Evolutionary conservation across 64 coral and sea anemone genomes (phyloP), one percentile per base, ranked within the genome.

Genomic region (Orbicella faveolata): DNA sequence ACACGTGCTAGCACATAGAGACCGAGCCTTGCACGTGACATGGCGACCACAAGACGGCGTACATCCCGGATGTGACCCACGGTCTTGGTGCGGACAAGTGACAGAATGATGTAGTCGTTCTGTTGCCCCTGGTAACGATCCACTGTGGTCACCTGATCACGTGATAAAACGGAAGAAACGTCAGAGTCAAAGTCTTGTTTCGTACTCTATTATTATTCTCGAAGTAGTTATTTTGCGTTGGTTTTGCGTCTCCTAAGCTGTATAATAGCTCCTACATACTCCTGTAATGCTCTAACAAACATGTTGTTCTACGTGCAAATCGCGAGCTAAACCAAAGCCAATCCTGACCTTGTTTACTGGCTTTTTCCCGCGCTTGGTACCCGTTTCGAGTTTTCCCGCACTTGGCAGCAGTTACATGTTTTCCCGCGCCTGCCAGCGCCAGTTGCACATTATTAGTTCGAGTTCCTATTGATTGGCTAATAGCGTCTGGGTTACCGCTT

Each of bases 121-220:
- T 98, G 96, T 86, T 98, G 96, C 3, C 96, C 96, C 77, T 98
- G 96, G 91, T 98, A 98, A 72, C 96, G 96, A 95, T 98, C 96
- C 55, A 98, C 96, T n/a, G 96, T 98, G 62, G 96, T 98, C 16
- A 98, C 91, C 96, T 98, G 78, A 54, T 34, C 67, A 72, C 7
- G 12, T 36, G 26, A 88, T 48, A 81, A 59, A 79, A 73, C 18
- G 36, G 9, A 65, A 90, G 25, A 36, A 12, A 48, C 35, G 0
- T 13, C 4, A 2, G 6, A 67, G 18, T 14, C 21, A 25, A 63
- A 6, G 25, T 25, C 67, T 70, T n/a, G 4, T 70, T 25, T n/a
- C 4, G 21, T 67, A 26, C 9, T 30, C 30, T 30, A 30, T 30
- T 30, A 30, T 30, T 30, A 30, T 30, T 30, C 30, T 30, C 30